Evolutionary conservation across 2,888 invertebrate genomes (phyloP).

Genomic region (Troides oblongomaculatus): DNA sequence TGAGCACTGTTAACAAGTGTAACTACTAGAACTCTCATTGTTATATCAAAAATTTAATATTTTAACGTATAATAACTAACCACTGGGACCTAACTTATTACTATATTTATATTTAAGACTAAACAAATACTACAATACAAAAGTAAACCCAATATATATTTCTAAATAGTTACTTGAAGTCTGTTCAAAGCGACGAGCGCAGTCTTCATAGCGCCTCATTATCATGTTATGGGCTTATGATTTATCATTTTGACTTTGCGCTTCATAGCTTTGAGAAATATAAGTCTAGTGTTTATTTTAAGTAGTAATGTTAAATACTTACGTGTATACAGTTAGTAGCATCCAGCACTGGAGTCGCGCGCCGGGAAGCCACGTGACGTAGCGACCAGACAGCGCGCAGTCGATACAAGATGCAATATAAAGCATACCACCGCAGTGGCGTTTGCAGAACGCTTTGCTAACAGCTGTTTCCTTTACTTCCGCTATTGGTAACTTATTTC

Average conservation of each 20-base stretch:
- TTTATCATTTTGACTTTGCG: too few species aligned
- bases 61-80: background rate
- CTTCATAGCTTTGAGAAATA: background rate
- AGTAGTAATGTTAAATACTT: conserved; percentile 56
- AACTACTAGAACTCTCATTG: background rate
- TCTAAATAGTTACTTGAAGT: too few species aligned
- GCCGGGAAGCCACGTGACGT: conserved; percentile 81
- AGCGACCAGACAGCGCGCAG: conserved; percentile 81
- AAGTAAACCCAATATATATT: too few species aligned
- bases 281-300: background rate
- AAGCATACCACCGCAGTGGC: conserved; percentile 78
- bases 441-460: conserved; percentile 51
- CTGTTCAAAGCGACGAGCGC: too few species aligned
- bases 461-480: conserved; percentile 46
- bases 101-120: background rate
- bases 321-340: conserved; percentile 86
- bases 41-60: background rate
- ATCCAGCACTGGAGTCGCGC: conserved; percentile 82
- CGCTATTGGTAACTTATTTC: conserved; percentile 69
- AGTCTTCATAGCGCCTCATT: too few species aligned
- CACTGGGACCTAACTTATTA: background rate
- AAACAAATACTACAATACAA: too few species aligned
- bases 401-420: conserved; percentile 79
- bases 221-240: too few species aligned
- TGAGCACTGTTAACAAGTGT: background rate